These are phyloP conservation scores for Limnephilus auricula DNA, from an alignment of 2,888 invertebrate genomes.

Conservation along the genomic window DNA sequence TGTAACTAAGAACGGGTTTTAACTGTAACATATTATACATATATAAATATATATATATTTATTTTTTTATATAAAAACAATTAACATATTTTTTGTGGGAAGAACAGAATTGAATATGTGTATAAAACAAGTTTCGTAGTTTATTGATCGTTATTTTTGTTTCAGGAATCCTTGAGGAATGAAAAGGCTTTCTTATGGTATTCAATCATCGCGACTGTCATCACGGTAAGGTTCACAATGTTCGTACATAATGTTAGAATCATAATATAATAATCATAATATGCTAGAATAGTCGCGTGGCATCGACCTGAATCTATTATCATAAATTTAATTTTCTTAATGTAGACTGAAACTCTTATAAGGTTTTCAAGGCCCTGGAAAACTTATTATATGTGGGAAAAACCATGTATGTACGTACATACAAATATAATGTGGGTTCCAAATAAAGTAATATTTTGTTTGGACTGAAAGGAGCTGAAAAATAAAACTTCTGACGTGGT, in stretches of 20 bases:
- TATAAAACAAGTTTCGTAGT: no score
- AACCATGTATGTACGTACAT: no score
- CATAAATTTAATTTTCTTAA: neutral
- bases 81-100: no score
- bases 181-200: slow-evolving; percentile 91
- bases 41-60: no score
- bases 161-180: slow-evolving; percentile 90
- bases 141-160: slow-evolving; percentile 67
- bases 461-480: neutral
- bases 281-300: neutral
- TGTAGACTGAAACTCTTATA: neutral
- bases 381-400: neutral
- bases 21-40: no score
- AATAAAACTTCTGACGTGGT: neutral
- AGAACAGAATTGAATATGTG: no score
- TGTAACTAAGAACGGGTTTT: no score
- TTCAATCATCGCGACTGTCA: slow-evolving; percentile 90
- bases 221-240: slow-evolving; percentile 82
- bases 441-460: neutral
- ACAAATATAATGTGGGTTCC: no score
- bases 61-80: neutral
- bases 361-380: neutral
- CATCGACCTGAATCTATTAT: neutral
- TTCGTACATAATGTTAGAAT: neutral
- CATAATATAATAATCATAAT: no score